These are phyloP conservation scores for Chiroxiphia lanceolata DNA, from an alignment of 2,797 vertebrate genomes.

Conservation along the genomic window DNA sequence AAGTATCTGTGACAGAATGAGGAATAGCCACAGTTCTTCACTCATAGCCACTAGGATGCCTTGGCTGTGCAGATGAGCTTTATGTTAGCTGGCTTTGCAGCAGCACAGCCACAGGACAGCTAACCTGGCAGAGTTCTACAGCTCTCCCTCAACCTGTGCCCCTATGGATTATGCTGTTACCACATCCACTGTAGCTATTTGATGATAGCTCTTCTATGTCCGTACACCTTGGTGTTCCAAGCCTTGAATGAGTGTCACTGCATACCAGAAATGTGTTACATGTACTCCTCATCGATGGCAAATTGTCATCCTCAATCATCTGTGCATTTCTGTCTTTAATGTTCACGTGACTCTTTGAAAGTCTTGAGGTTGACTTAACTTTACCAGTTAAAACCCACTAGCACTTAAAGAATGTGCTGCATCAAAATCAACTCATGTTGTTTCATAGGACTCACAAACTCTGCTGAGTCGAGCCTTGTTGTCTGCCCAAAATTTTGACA, in stretches of 20 bases:
- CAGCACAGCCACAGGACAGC: neutral
- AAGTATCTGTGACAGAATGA: neutral
- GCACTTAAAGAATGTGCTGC: neutral
- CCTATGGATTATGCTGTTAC: neutral
- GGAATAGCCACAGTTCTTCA: neutral
- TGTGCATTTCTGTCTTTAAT: neutral
- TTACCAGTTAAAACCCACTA: neutral
- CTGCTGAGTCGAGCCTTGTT: neutral
- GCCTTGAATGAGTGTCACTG: neutral
- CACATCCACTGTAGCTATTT: neutral
- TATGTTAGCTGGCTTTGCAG: neutral
- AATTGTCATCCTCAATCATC: neutral
- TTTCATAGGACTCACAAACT: neutral
- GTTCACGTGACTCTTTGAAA: neutral
- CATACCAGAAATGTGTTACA: neutral
- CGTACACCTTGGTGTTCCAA: neutral
- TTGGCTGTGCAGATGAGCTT: neutral
- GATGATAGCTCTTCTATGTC: neutral
- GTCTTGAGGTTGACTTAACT: neutral
- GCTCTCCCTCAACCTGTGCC: neutral
- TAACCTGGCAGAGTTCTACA: neutral
- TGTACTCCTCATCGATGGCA: accelerated
- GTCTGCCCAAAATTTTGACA: neutral
- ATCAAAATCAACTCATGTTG: neutral
- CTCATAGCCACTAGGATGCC: neutral